A percentile compares a stretch with the other conserved stretches of the same genome.
phyloP scores from a whole-genome alignment of 2,797 vertebrate genomes.

The Centroberyx gerrardi region DNA sequence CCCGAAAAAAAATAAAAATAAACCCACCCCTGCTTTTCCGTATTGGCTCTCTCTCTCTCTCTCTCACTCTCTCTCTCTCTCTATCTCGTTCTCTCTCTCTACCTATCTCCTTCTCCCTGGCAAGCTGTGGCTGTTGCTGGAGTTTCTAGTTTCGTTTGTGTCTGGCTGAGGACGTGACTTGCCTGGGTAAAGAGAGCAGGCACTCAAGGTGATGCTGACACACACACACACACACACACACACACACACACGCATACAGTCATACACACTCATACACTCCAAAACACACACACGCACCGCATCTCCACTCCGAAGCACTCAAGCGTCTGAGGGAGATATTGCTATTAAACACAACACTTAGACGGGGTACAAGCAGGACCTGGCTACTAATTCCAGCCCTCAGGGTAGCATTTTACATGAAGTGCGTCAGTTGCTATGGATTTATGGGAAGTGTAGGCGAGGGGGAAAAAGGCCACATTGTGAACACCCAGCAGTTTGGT shows the following conservation, averaged over 20 bases:
- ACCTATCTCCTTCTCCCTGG: constrained; percentile 28
- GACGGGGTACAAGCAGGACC: background rate
- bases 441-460: constrained; percentile 38
- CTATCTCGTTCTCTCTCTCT: background rate
- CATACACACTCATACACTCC: constrained; percentile 31
- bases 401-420: constrained; percentile 22
- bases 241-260: constrained; percentile 25
- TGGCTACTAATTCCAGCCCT: constrained; percentile 52
- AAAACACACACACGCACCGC: background rate
- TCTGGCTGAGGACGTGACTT: constrained; percentile 71
- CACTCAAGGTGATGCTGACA: constrained; percentile 70
- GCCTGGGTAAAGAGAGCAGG: constrained; percentile 61
- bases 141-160: constrained; percentile 67
- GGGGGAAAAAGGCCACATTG: constrained; percentile 16
- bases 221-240: constrained; percentile 30
- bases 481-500: constrained; percentile 4
- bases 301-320: constrained; percentile 31
- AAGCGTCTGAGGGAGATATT: constrained; percentile 32
- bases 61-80: constrained; percentile 13
- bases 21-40: constrained; percentile 15
- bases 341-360: constrained; percentile 46
- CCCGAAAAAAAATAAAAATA: too few relatives aligned
- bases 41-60: constrained; percentile 11
- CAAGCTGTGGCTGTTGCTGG: constrained; percentile 47
- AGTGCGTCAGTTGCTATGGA: constrained; percentile 33